These are phyloP conservation scores for Leptopilina myrica DNA, from an alignment of 2,888 invertebrate species.

Conservation along the genomic window DNA sequence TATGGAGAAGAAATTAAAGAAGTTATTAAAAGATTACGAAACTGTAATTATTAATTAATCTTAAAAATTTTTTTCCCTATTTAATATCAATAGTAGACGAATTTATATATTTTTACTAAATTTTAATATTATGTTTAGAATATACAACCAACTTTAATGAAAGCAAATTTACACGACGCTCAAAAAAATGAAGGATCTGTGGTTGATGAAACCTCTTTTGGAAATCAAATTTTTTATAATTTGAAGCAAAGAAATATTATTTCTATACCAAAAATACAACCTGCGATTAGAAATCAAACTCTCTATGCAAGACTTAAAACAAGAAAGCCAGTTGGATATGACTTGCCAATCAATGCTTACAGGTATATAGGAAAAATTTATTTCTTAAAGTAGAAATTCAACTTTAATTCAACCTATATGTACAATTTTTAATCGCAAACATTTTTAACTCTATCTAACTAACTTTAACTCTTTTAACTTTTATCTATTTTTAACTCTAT, in stretches of 20 bases:
- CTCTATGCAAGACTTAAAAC: slow-evolving; percentile 39
- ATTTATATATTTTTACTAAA: neutral
- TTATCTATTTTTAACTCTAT: too few species aligned
- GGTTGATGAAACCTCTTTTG: neutral
- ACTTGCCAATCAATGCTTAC: slow-evolving; percentile 74
- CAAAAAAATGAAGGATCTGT: neutral
- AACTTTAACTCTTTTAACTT: too few species aligned
- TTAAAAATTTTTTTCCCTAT: neutral
- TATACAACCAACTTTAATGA: neutral
- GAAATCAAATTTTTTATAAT: neutral
- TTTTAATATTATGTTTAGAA: neutral
- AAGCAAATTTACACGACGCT: neutral
- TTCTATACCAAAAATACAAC: slow-evolving; percentile 7
- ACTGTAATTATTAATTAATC: slow-evolving; percentile 67
- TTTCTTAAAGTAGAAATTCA: too few species aligned
- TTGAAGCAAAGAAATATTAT: slow-evolving; percentile 12
- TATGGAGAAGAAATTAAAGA: slow-evolving; percentile 74
- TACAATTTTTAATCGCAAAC: too few species aligned
- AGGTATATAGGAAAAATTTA: slow-evolving; percentile 66
- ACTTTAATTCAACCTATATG: too few species aligned
- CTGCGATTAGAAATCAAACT: slow-evolving; percentile 41
- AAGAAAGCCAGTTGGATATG: slow-evolving; percentile 14
- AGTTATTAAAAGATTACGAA: slow-evolving; percentile 77
- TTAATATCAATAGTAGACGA: neutral
- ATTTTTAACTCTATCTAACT: too few species aligned